Conservation (phyloP, 2,797 vertebrate genomes). For the Furcifer pardalis region DNA sequence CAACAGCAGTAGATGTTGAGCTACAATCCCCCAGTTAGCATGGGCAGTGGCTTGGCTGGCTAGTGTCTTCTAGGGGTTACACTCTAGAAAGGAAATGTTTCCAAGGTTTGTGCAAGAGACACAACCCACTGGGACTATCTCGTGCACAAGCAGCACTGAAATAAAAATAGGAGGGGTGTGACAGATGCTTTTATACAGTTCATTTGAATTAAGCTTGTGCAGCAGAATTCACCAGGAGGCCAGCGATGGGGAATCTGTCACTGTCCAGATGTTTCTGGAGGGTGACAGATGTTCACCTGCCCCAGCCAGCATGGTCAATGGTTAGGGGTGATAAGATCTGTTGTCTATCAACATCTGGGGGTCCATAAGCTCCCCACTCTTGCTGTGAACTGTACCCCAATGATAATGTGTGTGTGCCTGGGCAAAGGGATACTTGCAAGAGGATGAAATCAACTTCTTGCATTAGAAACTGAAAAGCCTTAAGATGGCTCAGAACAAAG, state of each 20-base stretch:
- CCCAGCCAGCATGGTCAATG: background rate
- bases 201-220: background rate
- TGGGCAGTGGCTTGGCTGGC: too few species aligned
- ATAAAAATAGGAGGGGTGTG: background rate
- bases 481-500: background rate
- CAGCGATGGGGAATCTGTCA: background rate
- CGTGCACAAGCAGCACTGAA: background rate
- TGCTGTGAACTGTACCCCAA: background rate
- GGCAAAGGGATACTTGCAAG: too few species aligned
- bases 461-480: too few species aligned
- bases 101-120: too few species aligned
- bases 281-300: background rate
- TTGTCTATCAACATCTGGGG: background rate
- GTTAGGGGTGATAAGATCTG: background rate
- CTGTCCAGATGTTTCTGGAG: background rate
- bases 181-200: background rate
- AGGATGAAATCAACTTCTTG: too few species aligned
- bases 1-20: too few species aligned
- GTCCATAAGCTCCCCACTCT: background rate
- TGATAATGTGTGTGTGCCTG: background rate
- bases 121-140: background rate
- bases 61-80: too few species aligned
- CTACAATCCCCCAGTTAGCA: too few species aligned
- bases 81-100: too few species aligned
- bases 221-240: background rate